A percentile compares a stretch with the other conserved stretches of the same genome.
Evolutionary conservation across 1,140 invertebrate genomes (phyloP).

Genomic region (Drosophila tsacasi): DNA sequence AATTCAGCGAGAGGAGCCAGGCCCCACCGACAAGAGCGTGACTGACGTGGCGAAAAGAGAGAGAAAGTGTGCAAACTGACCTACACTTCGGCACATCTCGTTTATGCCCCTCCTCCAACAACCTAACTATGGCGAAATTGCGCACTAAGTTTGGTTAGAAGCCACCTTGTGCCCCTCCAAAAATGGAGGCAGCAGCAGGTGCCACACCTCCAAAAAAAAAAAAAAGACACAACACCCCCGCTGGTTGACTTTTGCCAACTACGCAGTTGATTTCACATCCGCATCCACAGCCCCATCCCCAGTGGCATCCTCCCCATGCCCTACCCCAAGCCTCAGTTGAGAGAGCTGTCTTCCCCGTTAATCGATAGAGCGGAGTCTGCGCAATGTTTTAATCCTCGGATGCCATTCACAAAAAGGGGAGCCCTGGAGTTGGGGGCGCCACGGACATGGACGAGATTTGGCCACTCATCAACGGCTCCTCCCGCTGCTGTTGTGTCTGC

Average conservation of each 20-base stretch:
- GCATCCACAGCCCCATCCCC: slow-evolving; percentile 26
- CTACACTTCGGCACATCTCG: slow-evolving; percentile 57
- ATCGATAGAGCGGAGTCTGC: slow-evolving; percentile 70
- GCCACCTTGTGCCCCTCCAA: slow-evolving; percentile 28
- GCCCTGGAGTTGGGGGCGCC: slow-evolving; percentile 19
- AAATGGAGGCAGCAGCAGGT: slow-evolving; percentile 40
- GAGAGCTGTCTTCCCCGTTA: slow-evolving; percentile 49
- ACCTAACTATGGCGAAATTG: slow-evolving; percentile 48
- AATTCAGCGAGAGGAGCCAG: slow-evolving; percentile 1
- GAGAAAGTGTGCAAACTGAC: slow-evolving; percentile 78
- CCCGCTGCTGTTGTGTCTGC: slow-evolving; percentile 43
- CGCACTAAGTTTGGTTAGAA: slow-evolving; percentile 58
- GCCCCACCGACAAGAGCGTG: slow-evolving; percentile 4
- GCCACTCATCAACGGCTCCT: slow-evolving; percentile 31
- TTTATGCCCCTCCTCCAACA: not conserved
- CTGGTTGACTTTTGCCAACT: slow-evolving; percentile 74
- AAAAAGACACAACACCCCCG: not conserved
- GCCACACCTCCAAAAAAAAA: slow-evolving; percentile 34
- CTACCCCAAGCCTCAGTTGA: slow-evolving; percentile 64
- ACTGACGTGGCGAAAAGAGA: slow-evolving; percentile 3
- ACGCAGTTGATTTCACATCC: slow-evolving; percentile 80
- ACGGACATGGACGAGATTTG: slow-evolving; percentile 10
- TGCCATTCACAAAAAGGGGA: slow-evolving; percentile 71
- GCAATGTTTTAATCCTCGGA: slow-evolving; percentile 44
- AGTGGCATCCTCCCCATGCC: slow-evolving; percentile 55